Base-by-base conservation (phyloP, 2,888 invertebrate genomes). In the Laspeyria flexula region DNA sequence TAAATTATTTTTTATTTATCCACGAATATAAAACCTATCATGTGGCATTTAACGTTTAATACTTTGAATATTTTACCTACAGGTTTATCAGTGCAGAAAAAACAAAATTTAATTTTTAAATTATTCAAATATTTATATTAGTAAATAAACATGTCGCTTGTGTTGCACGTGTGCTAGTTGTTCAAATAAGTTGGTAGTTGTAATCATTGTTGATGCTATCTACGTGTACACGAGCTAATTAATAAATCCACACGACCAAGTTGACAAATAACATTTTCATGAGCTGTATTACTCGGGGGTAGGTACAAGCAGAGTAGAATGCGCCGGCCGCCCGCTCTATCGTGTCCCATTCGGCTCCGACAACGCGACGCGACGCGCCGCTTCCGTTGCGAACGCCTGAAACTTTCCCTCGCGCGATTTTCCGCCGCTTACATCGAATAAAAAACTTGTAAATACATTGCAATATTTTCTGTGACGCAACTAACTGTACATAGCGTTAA, bases 321-420 rank as follows among this genome's bases (percentile, higher is more conserved):
- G 52, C 64, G 63, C 37, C 43, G 40, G 43, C 43, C 35, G 66
- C 51, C 57, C 45, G 27, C 43, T 47, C 49, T 31, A 41, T 51
- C 55, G 50, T 45, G 59, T 65, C 68, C 75, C 90, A 90, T 85
- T 90, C 86, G 83, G 71, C 73, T 73, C 60, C 75, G 72, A 81
- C 66, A 75, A 49, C 78, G 79, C 83, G 85, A 45, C 74, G 81
- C 74, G 81, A 72, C 77, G 66, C 68, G 73, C 78, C 88, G 88
- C 63, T 65, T 77, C 72, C 65, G 67, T 43, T 47, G 68, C 51
- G 60, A 15, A 51, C 71, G 60, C 60, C 82, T 79, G 80, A 83
- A 87, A 86, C 81, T 88, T 86, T 83, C 76, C 63, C 63, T 54
- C 75, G 78, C 75, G 73, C 48, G 47, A 60, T 60, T 65, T 65